A percentile compares a stretch with the other conserved stretches of the same genome.
These are phyloP conservation scores for Haliclona indistincta DNA, from an alignment of 37 sponge, comb jelly and placozoan genomes.

Conservation along the genomic window DNA sequence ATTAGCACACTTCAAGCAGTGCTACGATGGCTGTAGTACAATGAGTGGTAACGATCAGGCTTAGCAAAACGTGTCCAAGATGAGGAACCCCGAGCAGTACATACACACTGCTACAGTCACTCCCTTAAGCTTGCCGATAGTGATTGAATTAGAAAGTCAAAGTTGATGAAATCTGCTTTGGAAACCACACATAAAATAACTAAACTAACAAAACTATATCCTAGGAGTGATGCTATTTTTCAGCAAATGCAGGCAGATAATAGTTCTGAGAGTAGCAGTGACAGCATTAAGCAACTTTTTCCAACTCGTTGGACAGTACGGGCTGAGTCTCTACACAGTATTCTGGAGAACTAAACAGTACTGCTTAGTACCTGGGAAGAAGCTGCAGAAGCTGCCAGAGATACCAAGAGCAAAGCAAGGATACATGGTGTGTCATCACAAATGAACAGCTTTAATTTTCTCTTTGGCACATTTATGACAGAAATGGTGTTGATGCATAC, in stretches of 20 bases:
- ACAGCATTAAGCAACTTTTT: conserved; percentile 37
- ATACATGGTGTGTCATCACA: conserved; percentile 37
- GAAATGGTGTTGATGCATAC: conserved; percentile 4
- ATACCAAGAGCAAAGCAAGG: conserved; percentile 20
- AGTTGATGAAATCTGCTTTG: conserved; percentile 31
- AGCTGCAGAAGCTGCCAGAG: conserved; percentile 14
- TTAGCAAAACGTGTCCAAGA: conserved; percentile 33
- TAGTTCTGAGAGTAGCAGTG: neutral
- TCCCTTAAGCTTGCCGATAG: conserved; percentile 28
- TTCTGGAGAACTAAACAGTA: conserved; percentile 34
- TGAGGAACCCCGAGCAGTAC: conserved; percentile 42
- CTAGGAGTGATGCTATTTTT: conserved; percentile 30
- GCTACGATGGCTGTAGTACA: conserved; percentile 58
- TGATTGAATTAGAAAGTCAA: conserved; percentile 18
- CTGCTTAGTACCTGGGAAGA: conserved; percentile 49
- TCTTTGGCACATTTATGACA: conserved; percentile 25
- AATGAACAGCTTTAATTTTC: conserved; percentile 53
- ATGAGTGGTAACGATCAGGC: conserved; percentile 52
- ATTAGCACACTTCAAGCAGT: conserved; percentile 22
- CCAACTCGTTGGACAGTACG: conserved; percentile 64
- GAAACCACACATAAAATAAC: conserved; percentile 36
- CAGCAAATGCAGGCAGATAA: conserved; percentile 17
- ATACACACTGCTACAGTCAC: conserved; percentile 42
- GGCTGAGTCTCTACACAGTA: conserved; percentile 41
- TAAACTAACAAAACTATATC: conserved; percentile 48